These are phyloP conservation scores for Cliona cf. orientalis DNA, from an alignment of 37 sponge, comb jelly and placozoan species.

Conservation along the genomic window DNA sequence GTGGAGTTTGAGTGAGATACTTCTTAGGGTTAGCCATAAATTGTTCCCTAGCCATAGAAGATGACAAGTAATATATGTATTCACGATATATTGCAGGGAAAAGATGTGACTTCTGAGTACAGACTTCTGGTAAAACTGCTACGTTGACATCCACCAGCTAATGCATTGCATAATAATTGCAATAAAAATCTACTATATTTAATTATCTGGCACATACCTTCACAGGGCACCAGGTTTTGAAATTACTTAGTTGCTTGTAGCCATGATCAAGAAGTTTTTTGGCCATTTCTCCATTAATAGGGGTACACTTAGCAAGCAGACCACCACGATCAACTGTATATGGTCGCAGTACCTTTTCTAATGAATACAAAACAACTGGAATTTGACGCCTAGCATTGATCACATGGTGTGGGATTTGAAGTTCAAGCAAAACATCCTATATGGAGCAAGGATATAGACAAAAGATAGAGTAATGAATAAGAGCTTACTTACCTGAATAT, in stretches of 20 bases:
- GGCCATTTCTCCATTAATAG: slow-evolving; percentile 58
- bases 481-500: slow-evolving; percentile 44
- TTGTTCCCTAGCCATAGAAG: slow-evolving; percentile 40
- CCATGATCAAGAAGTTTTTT: slow-evolving; percentile 74
- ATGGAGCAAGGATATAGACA: background rate
- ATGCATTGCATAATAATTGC: background rate
- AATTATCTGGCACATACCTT: slow-evolving; percentile 48
- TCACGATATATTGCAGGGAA: slow-evolving; percentile 84
- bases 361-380: slow-evolving; percentile 65
- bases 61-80: slow-evolving; percentile 71
- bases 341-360: slow-evolving; percentile 53
- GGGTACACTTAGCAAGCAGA: slow-evolving; percentile 76
- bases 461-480: background rate
- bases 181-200: background rate
- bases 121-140: slow-evolving; percentile 32
- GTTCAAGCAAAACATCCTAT: slow-evolving; percentile 81
- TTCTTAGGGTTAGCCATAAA: slow-evolving; percentile 83
- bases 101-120: background rate
- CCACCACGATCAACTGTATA: slow-evolving; percentile 69
- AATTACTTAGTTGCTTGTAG: slow-evolving; percentile 85
- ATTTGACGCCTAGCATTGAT: slow-evolving; percentile 75
- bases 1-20: slow-evolving; percentile 65
- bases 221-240: slow-evolving; percentile 93
- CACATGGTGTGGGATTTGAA: slow-evolving; percentile 60
- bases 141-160: slow-evolving; percentile 19